Base-by-base conservation (phyloP, 2,888 invertebrate species). In the Carcina quercana region DNA sequence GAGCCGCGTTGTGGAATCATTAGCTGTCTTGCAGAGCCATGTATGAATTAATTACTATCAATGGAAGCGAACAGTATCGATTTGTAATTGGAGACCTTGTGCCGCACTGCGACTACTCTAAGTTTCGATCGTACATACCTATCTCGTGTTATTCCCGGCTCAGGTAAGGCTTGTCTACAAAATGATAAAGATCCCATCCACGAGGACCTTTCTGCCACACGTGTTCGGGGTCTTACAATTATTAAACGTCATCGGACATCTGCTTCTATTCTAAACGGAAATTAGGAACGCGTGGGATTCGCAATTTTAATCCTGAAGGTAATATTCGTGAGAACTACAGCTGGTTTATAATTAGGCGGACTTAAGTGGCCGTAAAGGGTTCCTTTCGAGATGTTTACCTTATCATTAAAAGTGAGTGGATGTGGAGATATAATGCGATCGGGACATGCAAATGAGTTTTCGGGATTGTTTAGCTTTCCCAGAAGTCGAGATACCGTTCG, bases 381-480 rank as follows among this genome's bases (percentile, higher is more conserved):
- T 71, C 58, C 65, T 63, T 63, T 58, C 60, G 65, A 58, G 61
- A 59, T 65, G 70, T 71, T 76, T 66, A 76, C 72, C 78, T 78
- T 63, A 64, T 80, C 66, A 82, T 83, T 82, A 83, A 53, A 50
- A 50, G 46, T 50, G 55, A 60, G 64, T 61, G 65, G 55, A 49
- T 55, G 58, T 45, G 40, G 60, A 53, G 70, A 53, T 69, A 69
- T 83, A 82, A 82, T 80, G 60, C 71, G 42, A 56, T 53, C 67
- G 68, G 70, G 70, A 75, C 82, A 82, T 80, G 83, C 83, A 69
- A 82, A 74, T 74, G 54, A 60, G 66, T 71, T 76, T 80, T 73
- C 62, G 69, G 76, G 74, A 70, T 71, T 57, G 66, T 69, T 68
- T 71, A 71, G 72, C 72, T 69, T 80, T 83, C 82, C 75, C 78